Percentiles rank a stretch among this genome's conserved stretches.
Conservation (phyloP, 2,113 vertebrate species). For the Apeltes quadracus region DNA sequence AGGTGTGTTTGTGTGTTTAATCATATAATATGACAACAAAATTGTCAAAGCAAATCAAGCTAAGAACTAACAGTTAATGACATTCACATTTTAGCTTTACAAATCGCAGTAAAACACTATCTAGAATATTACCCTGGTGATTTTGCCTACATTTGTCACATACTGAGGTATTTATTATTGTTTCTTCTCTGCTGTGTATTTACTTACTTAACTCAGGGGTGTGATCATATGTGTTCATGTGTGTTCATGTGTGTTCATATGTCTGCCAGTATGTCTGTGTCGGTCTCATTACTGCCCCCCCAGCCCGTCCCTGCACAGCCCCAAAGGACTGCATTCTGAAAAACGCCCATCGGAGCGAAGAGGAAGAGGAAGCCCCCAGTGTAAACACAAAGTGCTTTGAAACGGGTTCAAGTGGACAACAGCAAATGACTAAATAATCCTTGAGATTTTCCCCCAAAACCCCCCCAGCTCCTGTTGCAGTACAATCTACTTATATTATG, state of each 20-base stretch:
- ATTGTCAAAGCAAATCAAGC: neutral
- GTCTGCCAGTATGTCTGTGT: constrained; percentile 55
- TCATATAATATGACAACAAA: too few relatives aligned
- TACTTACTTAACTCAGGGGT: constrained; percentile 31
- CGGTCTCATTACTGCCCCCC: constrained; percentile 51
- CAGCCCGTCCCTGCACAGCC: constrained; percentile 46
- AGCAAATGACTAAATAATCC: constrained; percentile 37
- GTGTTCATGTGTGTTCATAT: too few relatives aligned
- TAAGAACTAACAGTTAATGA: neutral
- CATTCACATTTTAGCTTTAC: neutral
- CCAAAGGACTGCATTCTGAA: constrained; percentile 53
- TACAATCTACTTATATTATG: neutral
- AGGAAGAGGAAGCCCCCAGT: constrained; percentile 68
- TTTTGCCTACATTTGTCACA: neutral
- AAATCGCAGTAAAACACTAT: neutral
- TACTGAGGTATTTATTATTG: neutral
- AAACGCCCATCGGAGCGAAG: constrained; percentile 67
- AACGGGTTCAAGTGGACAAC: constrained; percentile 34
- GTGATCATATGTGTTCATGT: constrained; percentile 37
- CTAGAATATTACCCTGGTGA: neutral
- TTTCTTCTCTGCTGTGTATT: constrained; percentile 3
- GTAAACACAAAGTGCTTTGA: constrained; percentile 72
- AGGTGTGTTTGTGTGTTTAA: too few relatives aligned
- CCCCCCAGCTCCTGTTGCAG: neutral
- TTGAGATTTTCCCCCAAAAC: constrained; percentile 10